A percentile compares a stretch with the other conserved stretches of the same genome.
phyloP scores from a whole-genome alignment of 2,888 invertebrate species.

The Eledone cirrhosa region DNA sequence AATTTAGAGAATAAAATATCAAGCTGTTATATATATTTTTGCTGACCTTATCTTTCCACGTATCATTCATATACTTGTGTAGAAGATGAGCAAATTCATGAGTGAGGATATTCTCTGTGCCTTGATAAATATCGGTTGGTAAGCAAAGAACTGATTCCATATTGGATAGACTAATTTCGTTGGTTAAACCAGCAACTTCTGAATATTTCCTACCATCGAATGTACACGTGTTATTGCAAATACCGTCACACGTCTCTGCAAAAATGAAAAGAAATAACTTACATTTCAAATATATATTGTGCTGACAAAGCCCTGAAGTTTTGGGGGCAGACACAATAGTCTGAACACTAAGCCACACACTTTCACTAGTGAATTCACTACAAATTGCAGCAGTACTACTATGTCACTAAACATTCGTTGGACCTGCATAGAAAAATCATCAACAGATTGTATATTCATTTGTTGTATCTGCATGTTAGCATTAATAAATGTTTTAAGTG shows the following conservation, averaged over 20 bases:
- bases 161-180: constrained; percentile 33
- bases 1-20: not conserved
- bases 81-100: constrained; percentile 47
- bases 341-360: too few relatives aligned
- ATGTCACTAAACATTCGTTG: too few relatives aligned
- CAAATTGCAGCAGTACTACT: too few relatives aligned
- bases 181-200: constrained; percentile 46
- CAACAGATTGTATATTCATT: too few relatives aligned
- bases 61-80: not conserved
- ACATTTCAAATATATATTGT: too few relatives aligned
- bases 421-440: too few relatives aligned
- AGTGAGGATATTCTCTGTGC: constrained; percentile 42
- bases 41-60: constrained; percentile 11
- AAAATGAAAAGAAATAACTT: not conserved
- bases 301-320: too few relatives aligned
- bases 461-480: too few relatives aligned
- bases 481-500: too few relatives aligned
- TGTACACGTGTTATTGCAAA: constrained; percentile 47
- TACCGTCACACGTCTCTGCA: constrained; percentile 45
- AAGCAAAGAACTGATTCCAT: constrained; percentile 49
- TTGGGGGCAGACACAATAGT: too few relatives aligned
- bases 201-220: constrained; percentile 50
- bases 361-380: too few relatives aligned
- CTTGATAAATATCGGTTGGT: constrained; percentile 43
- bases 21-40: too few relatives aligned